Evolutionary conservation across 2,797 vertebrate species (phyloP), one percentile per base, ranked within the genome.

Genomic region (Margarornis squamiger): DNA sequence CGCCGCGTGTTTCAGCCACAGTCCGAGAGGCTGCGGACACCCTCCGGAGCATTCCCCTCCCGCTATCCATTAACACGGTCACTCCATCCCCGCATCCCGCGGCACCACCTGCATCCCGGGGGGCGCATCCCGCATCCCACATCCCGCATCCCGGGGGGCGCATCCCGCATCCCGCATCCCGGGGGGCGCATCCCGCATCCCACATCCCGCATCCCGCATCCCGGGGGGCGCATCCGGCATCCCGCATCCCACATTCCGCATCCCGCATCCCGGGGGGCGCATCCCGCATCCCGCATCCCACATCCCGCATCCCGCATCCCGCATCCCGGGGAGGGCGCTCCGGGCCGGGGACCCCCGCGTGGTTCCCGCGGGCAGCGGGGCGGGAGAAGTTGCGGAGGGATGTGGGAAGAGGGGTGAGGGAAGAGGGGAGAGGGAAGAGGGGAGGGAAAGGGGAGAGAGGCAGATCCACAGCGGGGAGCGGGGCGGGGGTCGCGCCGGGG

Each of bases 81-180:
- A 67, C 58, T 65, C 38, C 70, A 9, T 4, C 27, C 24, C 34
- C 71, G 5, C 67, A 22, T 12, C 45, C 58, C 63, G 14, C 9
- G 10, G 70, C 61, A 17, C 41, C 6, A 19, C 71, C 79, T 10
- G 88, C 82, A 59, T 18, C 82, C 86, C 39, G 49, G 52, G 9
- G 36, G 41, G 49, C 57, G 49, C 89, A 38, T 39, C 66, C 52
- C 59, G 75, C 74, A 10, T 27, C 45, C 38, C 12, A 48, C 76
- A 18, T 18, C 39, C 39, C 39, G 39, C 39, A 39, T 39, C 39
- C 39, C 39, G 13, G 39, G 39, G 3, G 9, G 12, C 9, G 5
- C 61, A 4, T 4, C 10, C 3, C 46, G 51, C 71, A 6, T 9
- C 39, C 58, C 0, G 36, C 0, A 67, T 34, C 75, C 49, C 20